phyloP scores from a whole-genome alignment of 1,140 invertebrate species.

The Danaus plexippus region DNA sequence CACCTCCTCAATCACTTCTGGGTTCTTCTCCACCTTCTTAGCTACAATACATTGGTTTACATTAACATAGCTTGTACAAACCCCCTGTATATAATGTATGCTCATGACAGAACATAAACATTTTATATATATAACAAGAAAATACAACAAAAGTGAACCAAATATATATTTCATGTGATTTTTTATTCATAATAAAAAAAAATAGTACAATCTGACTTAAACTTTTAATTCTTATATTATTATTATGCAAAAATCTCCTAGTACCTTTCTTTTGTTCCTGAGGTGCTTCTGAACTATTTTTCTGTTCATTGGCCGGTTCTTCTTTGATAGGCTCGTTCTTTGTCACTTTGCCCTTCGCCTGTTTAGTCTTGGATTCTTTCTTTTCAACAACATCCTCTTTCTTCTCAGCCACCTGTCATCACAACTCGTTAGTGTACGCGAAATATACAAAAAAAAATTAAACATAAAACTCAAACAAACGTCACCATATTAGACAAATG shows the following conservation, averaged over 20 bases:
- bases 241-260: no score
- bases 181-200: no score
- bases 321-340: slow-evolving; percentile 45
- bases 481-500: slow-evolving; percentile 1
- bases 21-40: slow-evolving; percentile 47
- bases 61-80: neutral
- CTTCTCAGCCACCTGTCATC: slow-evolving; percentile 31
- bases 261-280: slow-evolving; percentile 65
- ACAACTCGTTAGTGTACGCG: neutral
- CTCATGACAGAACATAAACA: no score
- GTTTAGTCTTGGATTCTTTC: slow-evolving; percentile 49
- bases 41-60: slow-evolving; percentile 21
- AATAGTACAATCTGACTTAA: no score
- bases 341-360: slow-evolving; percentile 30
- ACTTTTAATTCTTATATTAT: no score
- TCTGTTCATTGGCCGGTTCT: slow-evolving; percentile 32
- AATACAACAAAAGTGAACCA: no score
- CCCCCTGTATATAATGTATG: no score
- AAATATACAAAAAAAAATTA: neutral
- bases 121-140: no score
- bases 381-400: slow-evolving; percentile 51
- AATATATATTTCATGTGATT: no score
- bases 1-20: slow-evolving; percentile 43
- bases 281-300: slow-evolving; percentile 37
- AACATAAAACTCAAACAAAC: slow-evolving; percentile 1